Evolutionary conservation across 2,888 invertebrate genomes (phyloP).

Genomic region (Ctenicera cuprea): DNA sequence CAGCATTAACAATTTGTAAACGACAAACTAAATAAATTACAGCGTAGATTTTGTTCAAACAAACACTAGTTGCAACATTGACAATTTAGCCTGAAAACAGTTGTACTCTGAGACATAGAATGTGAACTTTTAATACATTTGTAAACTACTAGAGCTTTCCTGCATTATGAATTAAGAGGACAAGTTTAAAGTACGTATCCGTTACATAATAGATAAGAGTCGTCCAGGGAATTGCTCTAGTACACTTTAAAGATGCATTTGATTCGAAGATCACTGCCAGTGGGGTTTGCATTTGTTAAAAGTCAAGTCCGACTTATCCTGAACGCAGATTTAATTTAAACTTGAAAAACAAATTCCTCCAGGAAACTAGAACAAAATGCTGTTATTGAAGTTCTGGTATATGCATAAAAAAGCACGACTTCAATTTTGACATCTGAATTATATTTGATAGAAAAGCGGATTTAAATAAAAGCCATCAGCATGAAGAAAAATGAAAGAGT

Average conservation of each 20-base stretch:
- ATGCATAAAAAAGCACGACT: neutral
- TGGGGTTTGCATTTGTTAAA: neutral
- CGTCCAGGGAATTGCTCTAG: neutral
- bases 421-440: neutral
- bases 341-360: neutral
- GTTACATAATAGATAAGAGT: slow-evolving; percentile 15
- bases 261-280: neutral
- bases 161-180: slow-evolving; percentile 23
- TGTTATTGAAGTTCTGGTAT: neutral
- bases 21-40: too few relatives aligned
- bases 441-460: neutral
- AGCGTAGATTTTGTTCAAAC: too few relatives aligned
- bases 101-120: too few relatives aligned
- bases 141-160: slow-evolving; percentile 1
- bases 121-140: too few relatives aligned
- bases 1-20: too few relatives aligned
- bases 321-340: slow-evolving; percentile 2
- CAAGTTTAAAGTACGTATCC: slow-evolving; percentile 11
- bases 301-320: neutral
- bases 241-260: slow-evolving; percentile 7
- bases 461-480: slow-evolving; percentile 30
- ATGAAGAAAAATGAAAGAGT: slow-evolving; percentile 19
- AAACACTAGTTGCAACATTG: too few relatives aligned
- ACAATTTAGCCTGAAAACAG: too few relatives aligned
- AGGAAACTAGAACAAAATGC: slow-evolving; percentile 26